These are phyloP conservation scores for Dendrolimus punctatus DNA, from an alignment of 1,140 invertebrate species.

Conservation along the genomic window DNA sequence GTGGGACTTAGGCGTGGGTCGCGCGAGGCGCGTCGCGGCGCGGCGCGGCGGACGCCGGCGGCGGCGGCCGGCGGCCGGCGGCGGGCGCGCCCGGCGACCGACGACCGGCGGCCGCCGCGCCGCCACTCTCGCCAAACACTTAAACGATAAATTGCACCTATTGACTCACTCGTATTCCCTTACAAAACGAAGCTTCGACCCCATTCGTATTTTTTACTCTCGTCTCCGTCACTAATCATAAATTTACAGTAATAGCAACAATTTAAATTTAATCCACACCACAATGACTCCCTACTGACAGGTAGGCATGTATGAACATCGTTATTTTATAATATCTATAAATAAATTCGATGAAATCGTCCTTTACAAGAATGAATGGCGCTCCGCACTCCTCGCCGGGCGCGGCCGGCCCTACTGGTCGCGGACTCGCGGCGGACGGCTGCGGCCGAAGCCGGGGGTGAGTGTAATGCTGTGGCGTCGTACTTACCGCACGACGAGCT, in stretches of 20 bases:
- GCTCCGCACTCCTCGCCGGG: constrained; percentile 27
- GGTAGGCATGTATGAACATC: constrained; percentile 48
- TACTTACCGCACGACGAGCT: constrained; percentile 27
- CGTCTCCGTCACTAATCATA: constrained; percentile 53
- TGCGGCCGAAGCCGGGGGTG: constrained; percentile 6
- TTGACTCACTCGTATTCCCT: constrained; percentile 61
- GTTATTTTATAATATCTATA: constrained; percentile 64
- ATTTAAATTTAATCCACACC: constrained; percentile 63
- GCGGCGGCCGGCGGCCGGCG: constrained; percentile 69
- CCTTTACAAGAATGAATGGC: constrained; percentile 44
- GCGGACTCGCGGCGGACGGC: constrained; percentile 14
- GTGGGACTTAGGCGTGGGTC: constrained; percentile 29
- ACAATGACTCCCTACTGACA: constrained; percentile 43
- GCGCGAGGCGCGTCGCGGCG: constrained; percentile 20
- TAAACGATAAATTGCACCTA: constrained; percentile 67
- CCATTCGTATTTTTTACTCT: constrained; percentile 57
- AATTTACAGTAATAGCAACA: constrained; percentile 65
- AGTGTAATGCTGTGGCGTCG: constrained; percentile 13
- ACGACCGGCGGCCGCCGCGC: constrained; percentile 17
- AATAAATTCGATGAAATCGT: constrained; percentile 71
- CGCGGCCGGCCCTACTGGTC: constrained; percentile 18
- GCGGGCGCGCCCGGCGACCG: constrained; percentile 14
- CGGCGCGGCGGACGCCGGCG: constrained; percentile 19
- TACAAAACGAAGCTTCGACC: constrained; percentile 54
- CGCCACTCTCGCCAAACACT: constrained; percentile 28